A percentile compares a stretch with the other conserved stretches of the same genome.
Conservation (phyloP, 2,797 vertebrate species). For the Sitta carolinensis region DNA sequence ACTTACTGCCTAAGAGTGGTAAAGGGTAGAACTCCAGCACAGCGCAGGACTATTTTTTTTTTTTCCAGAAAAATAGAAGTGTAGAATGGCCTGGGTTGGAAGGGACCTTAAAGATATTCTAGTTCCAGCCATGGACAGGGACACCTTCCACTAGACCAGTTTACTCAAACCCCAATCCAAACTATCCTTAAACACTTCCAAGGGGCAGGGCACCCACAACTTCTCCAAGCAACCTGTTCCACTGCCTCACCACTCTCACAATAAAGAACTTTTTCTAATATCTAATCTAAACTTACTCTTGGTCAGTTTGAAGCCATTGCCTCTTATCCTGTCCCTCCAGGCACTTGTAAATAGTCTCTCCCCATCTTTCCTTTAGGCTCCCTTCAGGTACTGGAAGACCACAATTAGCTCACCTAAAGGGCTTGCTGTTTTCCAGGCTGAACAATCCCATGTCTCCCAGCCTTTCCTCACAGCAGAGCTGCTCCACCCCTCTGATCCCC, state of each 20-base stretch:
- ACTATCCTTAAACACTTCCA: neutral
- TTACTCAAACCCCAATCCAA: neutral
- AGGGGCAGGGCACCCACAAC: rapidly evolving
- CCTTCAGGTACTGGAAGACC: rapidly evolving
- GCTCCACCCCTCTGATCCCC: neutral
- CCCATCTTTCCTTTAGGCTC: neutral
- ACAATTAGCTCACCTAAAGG: rapidly evolving
- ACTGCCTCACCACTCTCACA: neutral
- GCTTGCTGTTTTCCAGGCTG: rapidly evolving
- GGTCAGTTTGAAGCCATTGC: neutral
- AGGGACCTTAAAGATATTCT: neutral
- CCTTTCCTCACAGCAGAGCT: neutral
- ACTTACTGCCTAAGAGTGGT: neutral
- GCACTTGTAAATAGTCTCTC: neutral
- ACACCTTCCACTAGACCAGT: neutral
- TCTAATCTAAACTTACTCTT: neutral
- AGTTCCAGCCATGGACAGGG: neutral
- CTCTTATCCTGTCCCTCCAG: neutral
- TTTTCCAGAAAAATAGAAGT: neutral
- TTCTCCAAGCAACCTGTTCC: neutral
- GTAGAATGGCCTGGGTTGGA: neutral
- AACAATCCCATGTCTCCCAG: neutral
- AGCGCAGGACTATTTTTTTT: neutral
- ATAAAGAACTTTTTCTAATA: neutral
- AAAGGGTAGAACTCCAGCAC: neutral